phyloP scores from a whole-genome alignment of 2,113 vertebrate genomes.

The Carollia perspicillata region DNA sequence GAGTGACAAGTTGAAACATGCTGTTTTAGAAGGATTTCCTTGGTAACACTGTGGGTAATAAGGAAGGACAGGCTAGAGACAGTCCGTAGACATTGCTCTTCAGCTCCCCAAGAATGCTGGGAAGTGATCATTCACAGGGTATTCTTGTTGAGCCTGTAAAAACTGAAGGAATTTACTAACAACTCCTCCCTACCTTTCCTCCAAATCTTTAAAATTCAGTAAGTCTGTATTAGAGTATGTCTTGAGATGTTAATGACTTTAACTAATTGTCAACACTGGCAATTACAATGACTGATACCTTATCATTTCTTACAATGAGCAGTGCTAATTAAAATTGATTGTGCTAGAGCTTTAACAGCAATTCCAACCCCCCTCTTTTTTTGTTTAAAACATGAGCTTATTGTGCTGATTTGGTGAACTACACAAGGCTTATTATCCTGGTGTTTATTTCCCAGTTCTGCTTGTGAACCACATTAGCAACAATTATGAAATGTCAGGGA shows the following conservation, averaged over 20 bases:
- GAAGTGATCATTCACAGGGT: conserved; percentile 45
- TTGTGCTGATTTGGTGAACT: conserved; percentile 81
- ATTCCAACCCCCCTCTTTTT: background rate
- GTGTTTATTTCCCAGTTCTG: conserved; percentile 78
- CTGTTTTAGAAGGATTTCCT: background rate
- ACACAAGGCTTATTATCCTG: conserved; percentile 77
- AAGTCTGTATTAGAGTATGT: conserved; percentile 77
- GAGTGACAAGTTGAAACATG: background rate
- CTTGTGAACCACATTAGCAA: conserved; percentile 67
- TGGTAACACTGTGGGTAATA: background rate
- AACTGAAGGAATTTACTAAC: conserved; percentile 58
- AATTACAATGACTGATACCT: conserved; percentile 88
- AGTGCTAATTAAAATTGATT: conserved; percentile 90
- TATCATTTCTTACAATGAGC: conserved; percentile 88
- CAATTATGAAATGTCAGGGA: conserved; percentile 72
- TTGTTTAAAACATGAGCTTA: conserved; percentile 82
- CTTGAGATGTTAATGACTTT: conserved; percentile 86
- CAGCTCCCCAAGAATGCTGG: background rate
- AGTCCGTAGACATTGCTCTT: background rate
- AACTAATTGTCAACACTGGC: conserved; percentile 88
- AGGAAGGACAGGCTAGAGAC: background rate
- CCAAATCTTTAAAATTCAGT: conserved; percentile 75
- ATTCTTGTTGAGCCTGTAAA: conserved; percentile 40
- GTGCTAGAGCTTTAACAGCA: conserved; percentile 78
- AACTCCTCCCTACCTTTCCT: conserved; percentile 32